Evolutionary conservation across 2,888 invertebrate genomes (phyloP).

Genomic region (Choreutis nemorana): DNA sequence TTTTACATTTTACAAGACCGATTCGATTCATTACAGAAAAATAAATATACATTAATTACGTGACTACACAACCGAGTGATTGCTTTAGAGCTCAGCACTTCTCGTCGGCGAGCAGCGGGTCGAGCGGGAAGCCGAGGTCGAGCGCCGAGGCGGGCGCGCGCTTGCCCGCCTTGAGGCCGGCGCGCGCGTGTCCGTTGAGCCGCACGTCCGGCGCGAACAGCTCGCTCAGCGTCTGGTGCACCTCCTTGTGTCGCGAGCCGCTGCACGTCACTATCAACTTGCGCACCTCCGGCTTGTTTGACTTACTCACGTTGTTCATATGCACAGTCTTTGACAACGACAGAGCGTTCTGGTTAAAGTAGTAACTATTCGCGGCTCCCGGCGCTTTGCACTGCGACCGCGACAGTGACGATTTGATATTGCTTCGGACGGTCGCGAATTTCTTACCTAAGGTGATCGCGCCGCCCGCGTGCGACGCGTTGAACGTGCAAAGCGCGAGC

Average conservation of each 20-base stretch:
- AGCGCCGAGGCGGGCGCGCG: constrained; percentile 30
- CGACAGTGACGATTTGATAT: constrained; percentile 53
- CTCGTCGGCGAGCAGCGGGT: constrained; percentile 57
- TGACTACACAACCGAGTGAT: constrained; percentile 55
- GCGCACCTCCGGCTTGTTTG: constrained; percentile 55
- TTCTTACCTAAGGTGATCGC: constrained; percentile 61
- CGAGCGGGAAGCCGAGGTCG: constrained; percentile 50
- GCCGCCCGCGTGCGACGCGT: constrained; percentile 65
- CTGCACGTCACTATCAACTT: constrained; percentile 55
- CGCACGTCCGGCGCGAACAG: constrained; percentile 31
- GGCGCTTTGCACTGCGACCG: constrained; percentile 42
- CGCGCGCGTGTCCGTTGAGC: constrained; percentile 32
- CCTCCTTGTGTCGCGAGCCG: constrained; percentile 20
- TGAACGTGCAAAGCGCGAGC: constrained; percentile 64
- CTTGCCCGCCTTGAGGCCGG: constrained; percentile 19
- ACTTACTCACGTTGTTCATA: constrained; percentile 45
- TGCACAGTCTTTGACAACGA: constrained; percentile 51
- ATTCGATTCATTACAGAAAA: constrained; percentile 51
- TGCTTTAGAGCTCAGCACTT: constrained; percentile 50
- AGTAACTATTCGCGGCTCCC: constrained; percentile 35
- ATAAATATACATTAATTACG: constrained; percentile 54
- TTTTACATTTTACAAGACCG: constrained; percentile 42
- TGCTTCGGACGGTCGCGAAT: constrained; percentile 55
- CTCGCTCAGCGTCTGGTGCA: constrained; percentile 37
- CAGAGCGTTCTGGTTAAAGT: constrained; percentile 38